phyloP scores from a whole-genome alignment of 2,113 vertebrate genomes.

The Oryzias curvinotus region DNA sequence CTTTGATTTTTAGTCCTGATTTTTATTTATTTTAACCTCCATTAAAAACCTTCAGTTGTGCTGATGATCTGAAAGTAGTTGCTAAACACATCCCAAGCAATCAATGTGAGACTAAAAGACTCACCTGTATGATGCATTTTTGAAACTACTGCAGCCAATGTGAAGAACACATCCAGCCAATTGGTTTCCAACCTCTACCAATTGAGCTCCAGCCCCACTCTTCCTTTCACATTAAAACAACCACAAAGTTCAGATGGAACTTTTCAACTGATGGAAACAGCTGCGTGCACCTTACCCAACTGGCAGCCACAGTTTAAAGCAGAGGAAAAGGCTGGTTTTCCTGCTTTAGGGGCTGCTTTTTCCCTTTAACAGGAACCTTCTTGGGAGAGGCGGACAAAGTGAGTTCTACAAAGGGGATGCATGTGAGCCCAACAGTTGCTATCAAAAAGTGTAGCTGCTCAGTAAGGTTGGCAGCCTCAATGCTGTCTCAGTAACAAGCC shows the following conservation, averaged over 20 bases:
- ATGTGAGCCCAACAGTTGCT: conserved; percentile 48
- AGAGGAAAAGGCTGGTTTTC: conserved; percentile 29
- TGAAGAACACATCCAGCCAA: not conserved
- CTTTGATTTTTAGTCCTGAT: too few species aligned
- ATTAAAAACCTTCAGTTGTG: too few species aligned
- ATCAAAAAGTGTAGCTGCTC: conserved; percentile 35
- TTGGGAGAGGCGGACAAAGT: conserved; percentile 15
- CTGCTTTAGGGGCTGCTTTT: conserved; percentile 31
- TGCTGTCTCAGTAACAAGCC: conserved; percentile 50
- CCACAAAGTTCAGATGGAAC: conserved; percentile 14
- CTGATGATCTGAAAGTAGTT: too few species aligned
- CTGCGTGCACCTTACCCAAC: conserved; percentile 3
- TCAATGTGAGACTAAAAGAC: too few species aligned
- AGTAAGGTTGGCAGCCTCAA: conserved; percentile 38
- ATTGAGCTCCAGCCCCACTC: not conserved
- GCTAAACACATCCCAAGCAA: too few species aligned
- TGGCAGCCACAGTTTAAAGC: conserved; percentile 44
- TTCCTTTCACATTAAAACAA: conserved; percentile 13
- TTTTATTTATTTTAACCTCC: too few species aligned
- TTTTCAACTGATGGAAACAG: conserved; percentile 9
- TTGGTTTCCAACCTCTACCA: conserved; percentile 1
- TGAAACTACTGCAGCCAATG: too few species aligned
- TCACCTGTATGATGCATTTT: too few species aligned
- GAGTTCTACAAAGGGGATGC: conserved; percentile 5
- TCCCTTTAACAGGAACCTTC: conserved; percentile 50